Conservation (phyloP, 2,797 vertebrate genomes). For the Macropodus opercularis region DNA sequence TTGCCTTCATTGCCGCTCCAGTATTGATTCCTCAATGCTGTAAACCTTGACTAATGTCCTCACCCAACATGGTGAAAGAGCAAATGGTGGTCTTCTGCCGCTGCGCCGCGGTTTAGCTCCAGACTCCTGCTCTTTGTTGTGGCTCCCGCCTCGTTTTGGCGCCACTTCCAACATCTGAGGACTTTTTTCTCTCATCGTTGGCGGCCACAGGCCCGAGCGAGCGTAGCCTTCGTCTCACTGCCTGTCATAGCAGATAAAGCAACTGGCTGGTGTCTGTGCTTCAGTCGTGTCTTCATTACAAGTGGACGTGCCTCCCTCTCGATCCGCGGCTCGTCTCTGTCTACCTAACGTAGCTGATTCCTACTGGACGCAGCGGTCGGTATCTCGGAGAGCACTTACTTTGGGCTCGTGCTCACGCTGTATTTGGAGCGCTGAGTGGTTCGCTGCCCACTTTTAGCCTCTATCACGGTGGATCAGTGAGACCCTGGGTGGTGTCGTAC, state of each 20-base stretch:
- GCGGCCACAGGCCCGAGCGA: slow-evolving; percentile 48
- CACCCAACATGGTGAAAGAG: slow-evolving; percentile 65
- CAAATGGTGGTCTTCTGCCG: slow-evolving; percentile 49
- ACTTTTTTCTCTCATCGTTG: slow-evolving; percentile 60
- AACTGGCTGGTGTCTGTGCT: slow-evolving; percentile 75
- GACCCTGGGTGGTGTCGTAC: slow-evolving; percentile 48
- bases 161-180: slow-evolving; percentile 64
- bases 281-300: slow-evolving; percentile 68
- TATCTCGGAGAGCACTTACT: slow-evolving; percentile 42
- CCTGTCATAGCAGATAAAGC: slow-evolving; percentile 75
- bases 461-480: slow-evolving; percentile 49
- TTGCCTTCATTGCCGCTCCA: slow-evolving; percentile 66
- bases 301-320: slow-evolving; percentile 64
- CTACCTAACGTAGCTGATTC: slow-evolving; percentile 54
- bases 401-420: slow-evolving; percentile 34
- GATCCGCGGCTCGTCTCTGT: slow-evolving; percentile 63
- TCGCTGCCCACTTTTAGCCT: slow-evolving; percentile 55
- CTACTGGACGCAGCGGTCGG: slow-evolving; percentile 52
- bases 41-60: slow-evolving; percentile 80
- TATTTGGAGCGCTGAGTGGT: slow-evolving; percentile 50
- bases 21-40: slow-evolving; percentile 76
- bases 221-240: slow-evolving; percentile 38
- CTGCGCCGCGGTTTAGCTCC: slow-evolving; percentile 48
- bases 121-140: slow-evolving; percentile 56
- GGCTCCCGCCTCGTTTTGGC: slow-evolving; percentile 59